These are phyloP conservation scores for Umimayanthus chanpuru DNA, from an alignment of 92 coral and sea anemone genomes.

Conservation along the genomic window DNA sequence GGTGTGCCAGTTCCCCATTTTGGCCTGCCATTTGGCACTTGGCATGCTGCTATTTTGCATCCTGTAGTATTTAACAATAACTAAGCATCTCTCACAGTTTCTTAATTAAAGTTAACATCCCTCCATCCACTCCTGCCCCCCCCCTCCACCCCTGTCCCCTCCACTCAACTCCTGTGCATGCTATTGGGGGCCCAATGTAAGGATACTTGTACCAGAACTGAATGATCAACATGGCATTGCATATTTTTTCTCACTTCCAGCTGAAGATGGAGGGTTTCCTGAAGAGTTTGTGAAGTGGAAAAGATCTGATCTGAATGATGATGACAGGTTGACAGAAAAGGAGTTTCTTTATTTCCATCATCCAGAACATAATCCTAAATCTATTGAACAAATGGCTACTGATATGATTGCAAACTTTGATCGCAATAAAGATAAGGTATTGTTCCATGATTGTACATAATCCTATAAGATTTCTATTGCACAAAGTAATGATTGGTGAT, in stretches of 20 bases:
- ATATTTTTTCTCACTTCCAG: conserved; percentile 17
- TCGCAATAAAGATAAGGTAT: conserved; percentile 83
- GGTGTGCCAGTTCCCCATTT: too few relatives aligned
- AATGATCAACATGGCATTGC: neutral
- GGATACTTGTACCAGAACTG: neutral
- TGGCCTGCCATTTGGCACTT: too few relatives aligned
- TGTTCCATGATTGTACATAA: neutral
- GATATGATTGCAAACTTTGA: conserved; percentile 88
- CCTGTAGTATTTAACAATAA: too few relatives aligned
- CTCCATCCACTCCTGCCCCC: too few relatives aligned
- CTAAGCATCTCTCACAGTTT: too few relatives aligned
- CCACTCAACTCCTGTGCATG: too few relatives aligned
- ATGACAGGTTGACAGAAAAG: conserved; percentile 70
- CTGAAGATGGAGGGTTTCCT: conserved; percentile 79
- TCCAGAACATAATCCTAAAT: conserved; percentile 91
- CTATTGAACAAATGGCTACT: conserved; percentile 84
- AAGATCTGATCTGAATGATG: conserved; percentile 82
- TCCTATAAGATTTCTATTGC: too few relatives aligned
- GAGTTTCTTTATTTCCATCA: conserved; percentile 93
- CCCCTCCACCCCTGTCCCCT: too few relatives aligned
- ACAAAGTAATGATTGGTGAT: too few relatives aligned
- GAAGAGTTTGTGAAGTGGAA: conserved; percentile 73
- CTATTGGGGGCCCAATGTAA: too few relatives aligned
- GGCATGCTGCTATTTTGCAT: too few relatives aligned
- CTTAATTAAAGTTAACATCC: too few relatives aligned